Evolutionary conservation across 2,888 invertebrate species (phyloP).

Genomic region (Imbricaverruca yamaguchii): DNA sequence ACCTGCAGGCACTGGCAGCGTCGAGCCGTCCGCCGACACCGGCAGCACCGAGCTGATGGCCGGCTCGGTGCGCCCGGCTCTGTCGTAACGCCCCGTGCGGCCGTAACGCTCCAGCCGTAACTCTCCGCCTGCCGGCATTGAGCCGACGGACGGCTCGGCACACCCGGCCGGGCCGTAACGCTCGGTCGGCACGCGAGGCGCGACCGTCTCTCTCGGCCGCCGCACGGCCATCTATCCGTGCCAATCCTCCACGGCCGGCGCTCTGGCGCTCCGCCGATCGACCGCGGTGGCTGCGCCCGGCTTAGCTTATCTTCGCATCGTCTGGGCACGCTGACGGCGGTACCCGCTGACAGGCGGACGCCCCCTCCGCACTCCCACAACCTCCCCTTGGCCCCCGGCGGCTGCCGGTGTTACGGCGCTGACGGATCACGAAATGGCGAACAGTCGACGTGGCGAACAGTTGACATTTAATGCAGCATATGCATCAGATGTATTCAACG

Average conservation of each 20-base stretch:
- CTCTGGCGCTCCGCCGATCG: not conserved
- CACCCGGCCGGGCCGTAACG: not conserved
- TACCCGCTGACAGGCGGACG: not conserved
- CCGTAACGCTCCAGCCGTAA: not conserved
- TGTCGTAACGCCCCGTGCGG: not conserved
- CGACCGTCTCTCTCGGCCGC: not conserved
- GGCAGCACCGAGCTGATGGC: not conserved
- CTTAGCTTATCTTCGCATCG: slow-evolving; percentile 6
- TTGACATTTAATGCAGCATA: too few species aligned
- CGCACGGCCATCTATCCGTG: not conserved
- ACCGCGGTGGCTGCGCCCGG: not conserved
- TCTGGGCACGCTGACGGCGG: not conserved
- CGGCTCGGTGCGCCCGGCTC: not conserved
- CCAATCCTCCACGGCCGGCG: not conserved
- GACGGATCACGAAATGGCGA: too few species aligned
- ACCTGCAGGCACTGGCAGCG: not conserved
- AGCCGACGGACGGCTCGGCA: not conserved
- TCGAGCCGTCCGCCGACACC: not conserved
- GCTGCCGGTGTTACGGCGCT: not conserved
- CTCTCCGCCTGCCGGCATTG: not conserved
- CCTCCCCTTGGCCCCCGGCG: not conserved
- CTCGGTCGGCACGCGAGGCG: not conserved
- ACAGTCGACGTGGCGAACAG: too few species aligned
- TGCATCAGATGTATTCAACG: too few species aligned
- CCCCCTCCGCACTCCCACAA: not conserved